Evolutionary conservation across 2,797 vertebrate species (phyloP).

Genomic region (Tenualosa ilisha): DNA sequence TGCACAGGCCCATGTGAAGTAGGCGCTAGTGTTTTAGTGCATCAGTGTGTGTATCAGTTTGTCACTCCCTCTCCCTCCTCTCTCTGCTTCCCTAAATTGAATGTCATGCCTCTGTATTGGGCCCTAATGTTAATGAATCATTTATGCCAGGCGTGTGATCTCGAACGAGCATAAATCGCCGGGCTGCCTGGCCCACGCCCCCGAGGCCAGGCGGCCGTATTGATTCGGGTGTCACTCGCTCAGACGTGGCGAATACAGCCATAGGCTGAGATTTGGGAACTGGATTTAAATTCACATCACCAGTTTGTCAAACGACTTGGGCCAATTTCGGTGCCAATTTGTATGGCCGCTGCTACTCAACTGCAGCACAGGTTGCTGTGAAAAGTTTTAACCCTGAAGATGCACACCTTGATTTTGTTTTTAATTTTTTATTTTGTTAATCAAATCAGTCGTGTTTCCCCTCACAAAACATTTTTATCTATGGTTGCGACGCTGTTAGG

Average conservation of each 20-base stretch:
- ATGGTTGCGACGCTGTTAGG: neutral
- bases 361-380: neutral
- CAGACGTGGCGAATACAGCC: neutral
- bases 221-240: neutral
- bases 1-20: too few relatives aligned
- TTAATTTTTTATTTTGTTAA: neutral
- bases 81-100: neutral
- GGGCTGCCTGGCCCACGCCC: neutral
- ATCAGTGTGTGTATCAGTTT: too few relatives aligned
- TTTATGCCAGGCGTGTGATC: constrained; percentile 29
- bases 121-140: constrained; percentile 37
- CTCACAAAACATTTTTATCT: neutral
- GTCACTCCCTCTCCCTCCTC: neutral
- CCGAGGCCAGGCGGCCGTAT: neutral
- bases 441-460: neutral
- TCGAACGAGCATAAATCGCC: neutral
- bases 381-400: neutral
- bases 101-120: constrained; percentile 22
- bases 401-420: neutral
- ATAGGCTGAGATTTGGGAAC: neutral
- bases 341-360: neutral
- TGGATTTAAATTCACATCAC: neutral
- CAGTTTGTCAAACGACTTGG: neutral
- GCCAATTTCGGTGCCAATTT: neutral
- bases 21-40: too few relatives aligned